phyloP scores from a whole-genome alignment of 2,113 vertebrate genomes.

The Brachyhypopomus gauderio region DNA sequence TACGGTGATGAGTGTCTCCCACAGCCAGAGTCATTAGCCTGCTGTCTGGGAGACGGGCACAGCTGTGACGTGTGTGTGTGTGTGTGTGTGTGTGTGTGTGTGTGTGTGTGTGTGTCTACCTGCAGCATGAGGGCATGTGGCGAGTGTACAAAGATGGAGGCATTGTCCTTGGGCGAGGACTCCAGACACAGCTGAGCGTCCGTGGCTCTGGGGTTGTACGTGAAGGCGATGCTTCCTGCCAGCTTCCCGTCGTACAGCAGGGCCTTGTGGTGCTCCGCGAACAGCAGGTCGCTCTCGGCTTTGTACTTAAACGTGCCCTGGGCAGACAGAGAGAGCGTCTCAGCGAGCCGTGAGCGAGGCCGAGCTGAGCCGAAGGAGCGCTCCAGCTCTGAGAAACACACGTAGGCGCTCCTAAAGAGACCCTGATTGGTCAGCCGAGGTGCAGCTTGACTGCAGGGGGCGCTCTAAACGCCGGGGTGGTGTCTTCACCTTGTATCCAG shows the following conservation, averaged over 20 bases:
- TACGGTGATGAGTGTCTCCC: too few species aligned
- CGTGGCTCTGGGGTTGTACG: slow-evolving; percentile 94
- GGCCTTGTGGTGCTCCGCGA: slow-evolving; percentile 93
- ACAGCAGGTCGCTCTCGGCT: slow-evolving; percentile 94
- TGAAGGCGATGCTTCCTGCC: slow-evolving; percentile 88
- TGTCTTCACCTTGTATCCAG: slow-evolving; percentile 90
- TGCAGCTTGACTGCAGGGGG: too few species aligned
- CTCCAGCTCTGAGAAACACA: background rate
- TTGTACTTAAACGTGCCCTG: slow-evolving; percentile 97
- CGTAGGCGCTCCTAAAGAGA: too few species aligned
- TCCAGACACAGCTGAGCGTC: slow-evolving; percentile 98
- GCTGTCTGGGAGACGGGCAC: too few species aligned
- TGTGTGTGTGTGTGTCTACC: slow-evolving; percentile 71
- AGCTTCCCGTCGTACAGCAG: slow-evolving; percentile 94
- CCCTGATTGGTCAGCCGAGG: too few species aligned
- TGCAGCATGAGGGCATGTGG: slow-evolving; percentile 99
- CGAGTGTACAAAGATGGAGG: slow-evolving; percentile 97
- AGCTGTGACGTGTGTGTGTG: background rate
- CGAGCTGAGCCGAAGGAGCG: background rate
- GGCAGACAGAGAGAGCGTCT: background rate
- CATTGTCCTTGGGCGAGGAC: slow-evolving; percentile 94
- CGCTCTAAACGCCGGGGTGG: too few species aligned
- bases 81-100: slow-evolving; percentile 47
- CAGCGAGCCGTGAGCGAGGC: background rate
- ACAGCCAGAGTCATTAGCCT: too few species aligned